A percentile compares a stretch with the other conserved stretches of the same genome.
These are phyloP conservation scores for Brachyopa scutellaris DNA, from an alignment of 2,888 invertebrate species.

Conservation along the genomic window DNA sequence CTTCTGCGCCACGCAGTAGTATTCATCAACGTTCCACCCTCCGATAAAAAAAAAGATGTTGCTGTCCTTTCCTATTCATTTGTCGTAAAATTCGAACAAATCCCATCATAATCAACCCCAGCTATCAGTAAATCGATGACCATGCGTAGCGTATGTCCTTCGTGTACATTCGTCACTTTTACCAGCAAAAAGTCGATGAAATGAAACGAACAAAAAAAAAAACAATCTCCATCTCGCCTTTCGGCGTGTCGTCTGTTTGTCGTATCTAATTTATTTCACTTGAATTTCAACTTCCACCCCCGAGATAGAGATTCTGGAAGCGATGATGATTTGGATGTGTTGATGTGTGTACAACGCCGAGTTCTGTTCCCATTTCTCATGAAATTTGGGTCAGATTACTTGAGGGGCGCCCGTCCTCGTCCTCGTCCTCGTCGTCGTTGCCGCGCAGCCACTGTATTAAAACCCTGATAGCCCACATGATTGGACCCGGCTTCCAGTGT, in stretches of 20 bases:
- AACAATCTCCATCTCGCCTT: slow-evolving; percentile 21
- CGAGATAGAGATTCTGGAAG: slow-evolving; percentile 19
- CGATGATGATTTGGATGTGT: slow-evolving; percentile 55
- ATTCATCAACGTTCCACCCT: background rate
- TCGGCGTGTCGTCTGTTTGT: slow-evolving; percentile 44
- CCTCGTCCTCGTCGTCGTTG: too few relatives aligned
- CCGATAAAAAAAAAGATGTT: too few relatives aligned
- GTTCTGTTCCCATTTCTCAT: slow-evolving; percentile 62
- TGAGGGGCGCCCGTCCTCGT: slow-evolving; percentile 31
- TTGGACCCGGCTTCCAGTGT: slow-evolving; percentile 47
- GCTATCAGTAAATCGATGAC: slow-evolving; percentile 57
- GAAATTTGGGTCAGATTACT: slow-evolving; percentile 70
- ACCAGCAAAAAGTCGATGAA: slow-evolving; percentile 17
- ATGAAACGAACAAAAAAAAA: background rate
- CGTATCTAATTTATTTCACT: slow-evolving; percentile 65
- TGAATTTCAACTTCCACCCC: slow-evolving; percentile 53
- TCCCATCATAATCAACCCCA: slow-evolving; percentile 52
- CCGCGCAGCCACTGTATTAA: slow-evolving; percentile 10
- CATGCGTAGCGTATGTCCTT: slow-evolving; percentile 51
- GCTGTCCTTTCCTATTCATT: slow-evolving; percentile 27
- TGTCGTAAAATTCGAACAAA: slow-evolving; percentile 47
- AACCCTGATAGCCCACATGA: slow-evolving; percentile 58
- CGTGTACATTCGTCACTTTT: slow-evolving; percentile 42
- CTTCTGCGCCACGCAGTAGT: background rate
- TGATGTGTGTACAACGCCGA: slow-evolving; percentile 47